Conservation (phyloP, 2,888 invertebrate genomes). For the Syritta pipiens region DNA sequence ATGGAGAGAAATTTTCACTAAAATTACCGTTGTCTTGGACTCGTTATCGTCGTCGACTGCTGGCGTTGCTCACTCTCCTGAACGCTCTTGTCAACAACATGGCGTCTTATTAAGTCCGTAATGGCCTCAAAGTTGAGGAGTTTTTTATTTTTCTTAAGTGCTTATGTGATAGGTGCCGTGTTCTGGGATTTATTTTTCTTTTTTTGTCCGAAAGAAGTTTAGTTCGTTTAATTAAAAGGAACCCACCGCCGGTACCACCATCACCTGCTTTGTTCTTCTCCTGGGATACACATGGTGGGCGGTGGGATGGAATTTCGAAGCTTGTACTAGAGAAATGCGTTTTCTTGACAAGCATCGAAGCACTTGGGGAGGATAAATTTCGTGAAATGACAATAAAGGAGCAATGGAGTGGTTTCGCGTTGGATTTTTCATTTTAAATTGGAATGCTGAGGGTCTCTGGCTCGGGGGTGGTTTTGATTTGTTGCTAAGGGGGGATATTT, state of each 20-base stretch:
- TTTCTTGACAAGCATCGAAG: no score
- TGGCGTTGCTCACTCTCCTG: not conserved
- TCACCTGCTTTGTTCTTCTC: slow-evolving; percentile 12
- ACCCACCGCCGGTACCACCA: no score
- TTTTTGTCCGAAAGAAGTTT: slow-evolving; percentile 26
- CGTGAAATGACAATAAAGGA: no score
- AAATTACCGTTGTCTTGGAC: slow-evolving; percentile 40
- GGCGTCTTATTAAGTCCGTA: slow-evolving; percentile 46
- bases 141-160: slow-evolving; percentile 29
- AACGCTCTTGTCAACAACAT: slow-evolving; percentile 47
- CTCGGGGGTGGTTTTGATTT: no score
- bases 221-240: slow-evolving; percentile 39
- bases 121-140: slow-evolving; percentile 23
- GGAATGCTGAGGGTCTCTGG: no score
- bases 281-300: not conserved
- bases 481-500: no score
- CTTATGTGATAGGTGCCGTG: slow-evolving; percentile 2
- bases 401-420: no score
- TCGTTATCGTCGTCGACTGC: not conserved
- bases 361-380: no score
- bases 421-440: no score
- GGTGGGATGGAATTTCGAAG: not conserved
- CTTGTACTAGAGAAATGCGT: not conserved
- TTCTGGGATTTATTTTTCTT: slow-evolving; percentile 19
- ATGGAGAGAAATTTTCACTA: slow-evolving; percentile 19